Evolutionary conservation across 2,113 vertebrate genomes (phyloP).

Genomic region (Cyrtonyx montezumae): DNA sequence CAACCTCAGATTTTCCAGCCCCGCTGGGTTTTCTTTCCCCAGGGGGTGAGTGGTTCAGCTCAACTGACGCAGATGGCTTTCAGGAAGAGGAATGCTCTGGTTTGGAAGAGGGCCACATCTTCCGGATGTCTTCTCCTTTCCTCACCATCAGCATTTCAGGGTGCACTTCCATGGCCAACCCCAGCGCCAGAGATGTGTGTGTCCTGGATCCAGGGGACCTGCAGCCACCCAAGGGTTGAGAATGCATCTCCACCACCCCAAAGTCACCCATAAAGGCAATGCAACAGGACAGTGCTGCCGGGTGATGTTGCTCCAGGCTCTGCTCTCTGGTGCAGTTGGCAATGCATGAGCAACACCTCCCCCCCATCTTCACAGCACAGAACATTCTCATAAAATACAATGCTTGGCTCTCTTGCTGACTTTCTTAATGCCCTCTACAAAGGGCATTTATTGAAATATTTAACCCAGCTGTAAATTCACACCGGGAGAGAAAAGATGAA

Average conservation of each 20-base stretch:
- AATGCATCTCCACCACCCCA: not conserved
- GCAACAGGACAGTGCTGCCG: not conserved
- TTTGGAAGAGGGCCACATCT: not conserved
- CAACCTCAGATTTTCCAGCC: not conserved
- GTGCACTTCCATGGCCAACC: not conserved
- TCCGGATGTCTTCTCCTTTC: not conserved
- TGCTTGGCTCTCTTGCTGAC: not conserved
- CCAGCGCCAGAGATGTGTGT: not conserved
- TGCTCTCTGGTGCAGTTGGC: rapidly evolving
- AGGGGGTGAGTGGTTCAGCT: not conserved
- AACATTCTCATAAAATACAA: not conserved
- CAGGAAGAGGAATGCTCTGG: not conserved
- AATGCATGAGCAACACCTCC: not conserved
- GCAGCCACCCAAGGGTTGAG: not conserved
- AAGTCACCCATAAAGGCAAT: not conserved
- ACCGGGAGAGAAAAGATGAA: not conserved
- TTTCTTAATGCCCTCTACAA: not conserved
- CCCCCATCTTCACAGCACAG: not conserved
- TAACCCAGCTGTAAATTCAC: not conserved
- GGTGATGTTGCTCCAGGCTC: not conserved
- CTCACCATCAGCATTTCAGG: not conserved
- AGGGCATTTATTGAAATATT: not conserved
- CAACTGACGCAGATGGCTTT: not conserved
- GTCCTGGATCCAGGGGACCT: not conserved
- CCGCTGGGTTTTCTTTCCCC: not conserved